Evolutionary conservation across 2,888 invertebrate genomes (phyloP), one percentile per base, ranked within the genome.

Genomic region (Cheilosia soror): DNA sequence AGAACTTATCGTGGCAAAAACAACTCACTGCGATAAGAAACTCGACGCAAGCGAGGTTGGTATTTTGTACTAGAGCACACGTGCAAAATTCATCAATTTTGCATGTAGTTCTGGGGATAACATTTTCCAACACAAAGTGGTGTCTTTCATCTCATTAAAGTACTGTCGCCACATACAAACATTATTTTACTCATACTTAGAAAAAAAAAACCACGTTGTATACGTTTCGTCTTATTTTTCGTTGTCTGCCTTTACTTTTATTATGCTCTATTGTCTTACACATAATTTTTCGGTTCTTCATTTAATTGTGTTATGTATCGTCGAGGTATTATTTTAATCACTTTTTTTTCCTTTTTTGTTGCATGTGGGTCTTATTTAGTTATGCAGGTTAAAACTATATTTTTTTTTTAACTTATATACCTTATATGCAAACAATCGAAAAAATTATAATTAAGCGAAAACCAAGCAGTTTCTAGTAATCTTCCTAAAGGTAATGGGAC

Each of bases 401-500:
- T 4, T 11, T 11, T 11, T 37, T 37, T 3, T 11, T 4, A 9
- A 11, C 11, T 37, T 11, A 37, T 37, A 37, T 11, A 37, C n/a
- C n/a, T n/a, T n/a, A n/a, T 4, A 37, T 37, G 20, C 20, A 37
- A 11, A 11, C 37, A 37, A 37, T 11, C 11, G 11, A 37, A 37
- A 37, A 4, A 3, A 3, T 33, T 33, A 42, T 5, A 60, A 40
- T 42, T 15, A 15, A 57, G 9, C 29, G 4, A 63, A 58, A 58
- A 40, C 47, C 58, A 71, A 62, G 57, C 3, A 71, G 42, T 69
- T 58, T 82, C 68, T 88, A 87, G 89, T 89, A 89, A 89, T 89
- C 89, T 89, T 89, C 88, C 87, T 73, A 40, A 87, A 88, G 88
- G 88, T 86, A 86, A 79, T 79, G 81, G 71, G 81, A 62, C 76